Evolutionary conservation across 1,140 invertebrate species (phyloP), one percentile per base, ranked within the genome.

Genomic region (Papilio glaucus): DNA sequence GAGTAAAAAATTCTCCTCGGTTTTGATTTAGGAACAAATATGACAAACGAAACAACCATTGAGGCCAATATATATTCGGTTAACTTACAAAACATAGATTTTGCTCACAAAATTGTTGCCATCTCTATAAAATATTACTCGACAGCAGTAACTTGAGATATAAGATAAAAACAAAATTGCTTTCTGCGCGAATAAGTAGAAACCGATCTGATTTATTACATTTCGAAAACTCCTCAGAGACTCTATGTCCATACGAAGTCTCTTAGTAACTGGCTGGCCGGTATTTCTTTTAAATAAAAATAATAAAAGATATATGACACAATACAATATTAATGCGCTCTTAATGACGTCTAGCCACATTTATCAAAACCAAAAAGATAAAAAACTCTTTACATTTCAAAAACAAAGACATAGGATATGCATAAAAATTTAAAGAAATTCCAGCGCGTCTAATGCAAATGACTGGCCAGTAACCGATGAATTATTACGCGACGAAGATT

Each of bases 201-300:
- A 78, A 80, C 67, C 62, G 74, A 71, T 78, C 68, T 75, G 74
- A 78, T 80, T 80, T 75, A 78, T 76, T 74, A 53, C 71, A 77
- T 77, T 76, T 77, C 71, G 41, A 45, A 74, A 74, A 74, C 71
- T 72, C 73, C 72, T 53, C 37, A 45, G 76, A 53, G 62, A 73
- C 69, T 33, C 6, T 39, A 15, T 65, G 62, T 65, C 38, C 38
- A 65, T 65, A 24, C 21, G 37, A 39, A 65, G 62, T 63, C 62
- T 39, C 62, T 21, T 39, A 65, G 62, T 38, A 65, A 65, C 62
- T n/a, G 21, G 41, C 62, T 65, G 37, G 15, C 37, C 33, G 62
- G 9, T 10, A 65, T 65, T 39, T 37, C 21, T 57, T 57, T 21
- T 57, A 13, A 1, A 26, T 53, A 53, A 53, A 53, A 57, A 26